Base-by-base conservation (phyloP, 2,113 vertebrate species). In the Callocephalon fimbriatum region DNA sequence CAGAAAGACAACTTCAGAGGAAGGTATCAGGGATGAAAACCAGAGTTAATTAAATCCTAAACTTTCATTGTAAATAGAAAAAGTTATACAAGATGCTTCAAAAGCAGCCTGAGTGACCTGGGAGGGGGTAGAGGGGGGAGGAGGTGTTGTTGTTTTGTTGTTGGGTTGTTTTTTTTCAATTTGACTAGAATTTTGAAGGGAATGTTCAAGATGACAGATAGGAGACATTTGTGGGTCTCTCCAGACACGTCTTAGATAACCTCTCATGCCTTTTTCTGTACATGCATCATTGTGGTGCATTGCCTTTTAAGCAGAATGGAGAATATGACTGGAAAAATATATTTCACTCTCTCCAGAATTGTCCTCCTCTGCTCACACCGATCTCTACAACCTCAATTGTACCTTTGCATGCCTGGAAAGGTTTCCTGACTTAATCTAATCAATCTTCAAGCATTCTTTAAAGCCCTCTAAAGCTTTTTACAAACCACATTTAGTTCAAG, bases 1-100 rank as follows among this genome's bases (percentile, higher is more conserved):
- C 45, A 81, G 86, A 95, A 97, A 94, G 90, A 80, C 54, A 80
- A 20, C 86, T 86, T 97, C 85, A 76, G 89, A 96, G 86, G 81
- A 92, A 85, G 47, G 71, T 21, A 70, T 82, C 22, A 51, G 59
- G 44, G 59, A 80, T 73, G 68, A 84, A 83, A 94, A 94, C 31
- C 31, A 82, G 58, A 88, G 94, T 66, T 89, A 78, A 88, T 67
- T 17, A 95, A 97, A 94, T 66, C 15, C 45, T 77, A 15, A 58
- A 48, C 65, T 84, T 73, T 17, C 19, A 76, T 76, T 88, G 71
- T 95, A 95, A 92, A 67, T 37, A 84, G 58, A 80, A 87, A 71
- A 86, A 19, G 18, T 94, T 63, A 38, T 66, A 59, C n/a, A 86
- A 89, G 5, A 44, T 88, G 32, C 48, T 92, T 95, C 48, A 29